Base-by-base conservation (phyloP, 2,797 vertebrate species). In the Neosilurus hyrtlii region DNA sequence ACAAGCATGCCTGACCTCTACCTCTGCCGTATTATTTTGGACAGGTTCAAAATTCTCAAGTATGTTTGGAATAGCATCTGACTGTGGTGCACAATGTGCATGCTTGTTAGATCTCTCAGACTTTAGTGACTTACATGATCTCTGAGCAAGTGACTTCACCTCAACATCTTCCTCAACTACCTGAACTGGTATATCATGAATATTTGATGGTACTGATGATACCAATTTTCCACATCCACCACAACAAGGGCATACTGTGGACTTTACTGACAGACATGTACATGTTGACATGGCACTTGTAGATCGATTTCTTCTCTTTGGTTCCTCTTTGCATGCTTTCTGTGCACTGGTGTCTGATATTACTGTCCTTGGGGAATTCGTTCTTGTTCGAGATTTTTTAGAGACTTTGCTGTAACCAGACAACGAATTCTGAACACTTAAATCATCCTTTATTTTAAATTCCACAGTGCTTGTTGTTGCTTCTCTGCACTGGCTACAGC, bases 201-300 rank as follows among this genome's bases (percentile, higher is more conserved):
- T 10, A 78, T 75, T 78, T 37, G 49, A 56, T 65, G 82, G 79
- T 3, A 73, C n/a, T 52, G 71, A 63, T 43, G 82, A 84, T 16
- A 16, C 6, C 1, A 22, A 76, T 65, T 3, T 76, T 87, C 92
- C 91, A 86, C 88, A 91, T 9, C 91, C 92, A 4, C 91, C 89
- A 79, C 94, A 94, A 5, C 92, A 71, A 9, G 82, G 67, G 87
- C 93, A 95, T 43, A 86, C n/a, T 72, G 86, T 89, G 30, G 88
- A 89, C 56, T 80, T 35, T 1, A 59, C 90, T 16, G 80, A 89
- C 26, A 70, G 86, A 86, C 63, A 88, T 84, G 87, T 90, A 86
- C 56, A 61, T 81, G 9, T 86, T 86, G 88, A 92, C 63, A 83
- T 86, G 81, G 82, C 89, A 86, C 82, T 88, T 81, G n/a, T 80